These are phyloP conservation scores for Antechinus flavipes DNA, from an alignment of 2,113 vertebrate species.

Conservation along the genomic window DNA sequence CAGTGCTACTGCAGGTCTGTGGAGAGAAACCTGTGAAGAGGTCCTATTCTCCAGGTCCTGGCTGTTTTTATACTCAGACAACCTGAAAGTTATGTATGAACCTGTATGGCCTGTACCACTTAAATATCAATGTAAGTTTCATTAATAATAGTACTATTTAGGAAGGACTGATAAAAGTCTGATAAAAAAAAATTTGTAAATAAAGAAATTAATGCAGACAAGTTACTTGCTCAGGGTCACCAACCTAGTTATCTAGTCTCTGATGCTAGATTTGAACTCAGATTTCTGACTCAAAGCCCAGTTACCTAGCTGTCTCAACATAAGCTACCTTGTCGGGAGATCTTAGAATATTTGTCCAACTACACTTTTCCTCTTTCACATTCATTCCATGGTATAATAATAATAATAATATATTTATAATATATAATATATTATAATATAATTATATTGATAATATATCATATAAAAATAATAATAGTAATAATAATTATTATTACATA, in stretches of 20 bases:
- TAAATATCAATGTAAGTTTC: neutral
- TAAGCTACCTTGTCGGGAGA: neutral
- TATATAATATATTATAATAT: too few species aligned
- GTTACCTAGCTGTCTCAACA: neutral
- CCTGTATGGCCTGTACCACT: neutral
- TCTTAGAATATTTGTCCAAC: neutral
- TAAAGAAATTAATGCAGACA: neutral
- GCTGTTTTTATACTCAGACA: neutral
- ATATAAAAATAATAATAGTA: neutral
- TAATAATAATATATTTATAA: too few species aligned
- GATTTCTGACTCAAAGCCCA: neutral
- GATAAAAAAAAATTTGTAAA: neutral
- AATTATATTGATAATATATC: too few species aligned
- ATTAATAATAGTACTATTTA: neutral
- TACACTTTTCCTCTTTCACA: neutral
- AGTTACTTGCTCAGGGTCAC: neutral
- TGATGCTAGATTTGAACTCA: neutral
- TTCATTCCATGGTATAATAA: neutral
- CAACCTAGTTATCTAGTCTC: neutral
- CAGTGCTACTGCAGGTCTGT: neutral
- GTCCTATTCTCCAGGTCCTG: neutral
- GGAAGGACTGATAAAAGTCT: neutral
- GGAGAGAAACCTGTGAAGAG: neutral
- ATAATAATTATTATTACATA: neutral
- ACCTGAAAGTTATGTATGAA: neutral